A percentile compares a stretch with the other conserved stretches of the same genome.
These are phyloP conservation scores for Pseudoips prasinana DNA, from an alignment of 2,888 invertebrate species.

Conservation along the genomic window DNA sequence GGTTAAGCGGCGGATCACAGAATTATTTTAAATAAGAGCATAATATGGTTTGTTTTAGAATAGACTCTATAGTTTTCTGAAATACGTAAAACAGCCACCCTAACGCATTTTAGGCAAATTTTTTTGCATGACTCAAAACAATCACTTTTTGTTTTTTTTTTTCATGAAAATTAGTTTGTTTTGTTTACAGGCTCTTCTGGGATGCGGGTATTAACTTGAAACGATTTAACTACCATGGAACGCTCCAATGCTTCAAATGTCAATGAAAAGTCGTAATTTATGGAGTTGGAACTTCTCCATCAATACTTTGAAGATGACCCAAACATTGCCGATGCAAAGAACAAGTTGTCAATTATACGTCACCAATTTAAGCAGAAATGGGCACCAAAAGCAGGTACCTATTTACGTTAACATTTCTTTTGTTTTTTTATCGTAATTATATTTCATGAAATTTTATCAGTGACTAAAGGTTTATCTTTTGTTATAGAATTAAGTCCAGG, in stretches of 20 bases:
- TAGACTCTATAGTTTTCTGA: conserved; percentile 1
- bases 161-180: conserved; percentile 1
- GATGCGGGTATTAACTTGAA: conserved; percentile 4
- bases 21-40: too few species aligned
- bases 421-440: conserved; percentile 4
- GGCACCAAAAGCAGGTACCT: conserved; percentile 6
- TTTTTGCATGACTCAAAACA: background rate
- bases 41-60: background rate
- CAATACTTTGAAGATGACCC: conserved; percentile 9
- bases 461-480: conserved; percentile 6
- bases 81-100: background rate
- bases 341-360: conserved; percentile 10
- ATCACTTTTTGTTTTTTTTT: background rate
- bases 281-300: conserved; percentile 7
- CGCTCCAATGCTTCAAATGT: conserved; percentile 8
- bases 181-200: conserved; percentile 10
- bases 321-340: conserved; percentile 11
- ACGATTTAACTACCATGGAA: conserved; percentile 10
- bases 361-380: conserved; percentile 16
- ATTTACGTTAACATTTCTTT: conserved; percentile 3
- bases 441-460: conserved; percentile 3
- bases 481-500: conserved; percentile 8
- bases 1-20: too few species aligned
- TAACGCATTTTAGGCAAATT: conserved; percentile 2
- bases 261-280: conserved; percentile 9